Evolutionary conservation across 2,797 vertebrate genomes (phyloP).

Genomic region (Hyperoplus lanceolatus): DNA sequence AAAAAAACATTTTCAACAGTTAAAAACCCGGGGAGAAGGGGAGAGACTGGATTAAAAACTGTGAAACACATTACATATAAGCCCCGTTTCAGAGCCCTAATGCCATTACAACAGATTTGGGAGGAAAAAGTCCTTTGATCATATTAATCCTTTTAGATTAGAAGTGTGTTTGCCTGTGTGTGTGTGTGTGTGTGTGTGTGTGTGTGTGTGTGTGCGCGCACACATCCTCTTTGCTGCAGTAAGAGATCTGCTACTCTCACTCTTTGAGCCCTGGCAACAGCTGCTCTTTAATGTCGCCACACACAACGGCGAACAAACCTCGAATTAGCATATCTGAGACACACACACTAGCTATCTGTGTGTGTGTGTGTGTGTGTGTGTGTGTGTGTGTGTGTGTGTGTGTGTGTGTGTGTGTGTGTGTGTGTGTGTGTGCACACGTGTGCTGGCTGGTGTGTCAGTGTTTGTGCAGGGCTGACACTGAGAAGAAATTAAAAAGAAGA

Average conservation of each 20-base stretch:
- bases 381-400: conserved; percentile 16
- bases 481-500: conserved; percentile 4
- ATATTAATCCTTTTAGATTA: conserved; percentile 34
- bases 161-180: conserved; percentile 6
- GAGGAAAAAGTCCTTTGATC: conserved; percentile 51
- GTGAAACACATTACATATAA: conserved; percentile 10
- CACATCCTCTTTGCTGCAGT: conserved; percentile 43
- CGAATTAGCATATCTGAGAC: conserved; percentile 73
- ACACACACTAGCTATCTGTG: conserved; percentile 37
- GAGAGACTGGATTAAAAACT: neutral
- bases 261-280: conserved; percentile 74
- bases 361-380: conserved; percentile 26
- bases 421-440: neutral
- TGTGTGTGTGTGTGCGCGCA: conserved; percentile 18
- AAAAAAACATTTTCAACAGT: conserved; percentile 15
- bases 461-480: conserved; percentile 12
- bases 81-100: conserved; percentile 20
- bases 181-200: conserved; percentile 14
- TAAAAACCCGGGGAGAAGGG: conserved; percentile 16
- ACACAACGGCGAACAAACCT: conserved; percentile 67
- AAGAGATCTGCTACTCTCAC: conserved; percentile 53
- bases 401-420: neutral
- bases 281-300: conserved; percentile 78
- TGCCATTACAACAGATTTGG: conserved; percentile 26
- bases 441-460: neutral